Evolutionary conservation across 2,888 invertebrate genomes (phyloP).

Genomic region (Exocentrus adspersus): DNA sequence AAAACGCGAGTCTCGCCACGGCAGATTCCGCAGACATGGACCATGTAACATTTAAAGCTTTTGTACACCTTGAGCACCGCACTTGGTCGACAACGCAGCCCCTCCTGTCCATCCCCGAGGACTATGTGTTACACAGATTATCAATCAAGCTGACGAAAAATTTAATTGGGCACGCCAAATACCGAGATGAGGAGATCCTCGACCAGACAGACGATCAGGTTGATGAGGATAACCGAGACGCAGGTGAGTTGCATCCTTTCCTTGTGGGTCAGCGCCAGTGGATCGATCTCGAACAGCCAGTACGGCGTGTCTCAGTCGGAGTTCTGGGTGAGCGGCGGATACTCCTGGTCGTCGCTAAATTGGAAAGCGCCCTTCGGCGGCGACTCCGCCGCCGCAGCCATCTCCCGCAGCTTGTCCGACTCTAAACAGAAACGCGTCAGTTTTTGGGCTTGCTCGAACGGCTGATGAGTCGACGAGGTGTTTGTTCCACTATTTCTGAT

Average conservation of each 20-base stretch:
- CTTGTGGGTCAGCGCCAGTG: slow-evolving; percentile 29
- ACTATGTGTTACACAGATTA: no score
- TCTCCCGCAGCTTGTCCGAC: slow-evolving; percentile 78
- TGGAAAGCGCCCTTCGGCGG: slow-evolving; percentile 78
- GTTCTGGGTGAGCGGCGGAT: slow-evolving; percentile 80
- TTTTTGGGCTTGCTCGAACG: not conserved
- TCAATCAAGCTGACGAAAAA: no score
- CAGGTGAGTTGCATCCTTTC: slow-evolving; percentile 53
- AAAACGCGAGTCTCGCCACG: not conserved
- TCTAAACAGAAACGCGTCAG: slow-evolving; percentile 64
- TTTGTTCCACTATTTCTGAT: not conserved
- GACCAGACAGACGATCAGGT: slow-evolving; percentile 56
- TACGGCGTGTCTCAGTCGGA: slow-evolving; percentile 63
- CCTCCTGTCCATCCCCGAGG: no score
- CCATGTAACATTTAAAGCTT: slow-evolving; percentile 15
- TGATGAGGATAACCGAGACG: slow-evolving; percentile 56
- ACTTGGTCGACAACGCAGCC: not conserved
- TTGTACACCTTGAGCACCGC: slow-evolving; percentile 7
- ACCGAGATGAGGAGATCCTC: slow-evolving; percentile 59
- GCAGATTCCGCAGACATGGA: slow-evolving; percentile 1
- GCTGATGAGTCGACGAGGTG: no score
- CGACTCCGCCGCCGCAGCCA: slow-evolving; percentile 76
- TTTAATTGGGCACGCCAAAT: slow-evolving; percentile 48
- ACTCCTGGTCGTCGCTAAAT: slow-evolving; percentile 84
- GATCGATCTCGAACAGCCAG: slow-evolving; percentile 23